These are phyloP conservation scores for Glossosoma conforme DNA, from an alignment of 1,140 invertebrate genomes.

Conservation along the genomic window DNA sequence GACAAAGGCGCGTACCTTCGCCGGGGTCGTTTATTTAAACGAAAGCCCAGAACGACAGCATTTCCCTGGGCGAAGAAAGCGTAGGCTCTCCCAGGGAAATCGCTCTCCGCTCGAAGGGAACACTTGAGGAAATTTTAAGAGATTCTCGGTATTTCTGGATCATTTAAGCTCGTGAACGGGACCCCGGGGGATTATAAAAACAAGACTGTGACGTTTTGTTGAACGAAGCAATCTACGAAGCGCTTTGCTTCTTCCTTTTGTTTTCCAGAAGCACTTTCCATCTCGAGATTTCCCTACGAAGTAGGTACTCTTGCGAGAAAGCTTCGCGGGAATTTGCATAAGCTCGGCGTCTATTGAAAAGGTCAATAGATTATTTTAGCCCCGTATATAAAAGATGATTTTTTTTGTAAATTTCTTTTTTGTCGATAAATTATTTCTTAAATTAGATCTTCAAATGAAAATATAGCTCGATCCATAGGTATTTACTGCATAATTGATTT, in stretches of 20 bases:
- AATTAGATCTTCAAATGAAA: too few relatives aligned
- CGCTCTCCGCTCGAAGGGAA: constrained; percentile 11
- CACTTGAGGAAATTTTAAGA: constrained; percentile 28
- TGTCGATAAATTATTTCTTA: too few relatives aligned
- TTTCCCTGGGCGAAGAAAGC: constrained; percentile 9
- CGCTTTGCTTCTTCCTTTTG: constrained; percentile 24
- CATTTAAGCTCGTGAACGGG: constrained; percentile 28
- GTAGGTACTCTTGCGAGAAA: background rate
- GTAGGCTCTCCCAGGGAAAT: constrained; percentile 15
- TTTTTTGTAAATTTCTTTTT: too few relatives aligned
- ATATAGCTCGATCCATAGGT: too few relatives aligned
- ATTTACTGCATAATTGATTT: too few relatives aligned
- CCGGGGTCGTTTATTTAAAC: constrained; percentile 28
- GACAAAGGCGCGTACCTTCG: constrained; percentile 26
- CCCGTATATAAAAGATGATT: too few relatives aligned
- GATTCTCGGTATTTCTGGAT: constrained; percentile 32
- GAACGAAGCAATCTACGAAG: constrained; percentile 28
- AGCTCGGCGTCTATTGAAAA: too few relatives aligned
- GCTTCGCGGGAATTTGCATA: constrained; percentile 2
- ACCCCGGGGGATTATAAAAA: constrained; percentile 32
- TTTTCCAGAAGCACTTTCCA: too few relatives aligned
- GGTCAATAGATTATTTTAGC: too few relatives aligned
- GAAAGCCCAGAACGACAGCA: constrained; percentile 20
- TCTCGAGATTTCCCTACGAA: too few relatives aligned
- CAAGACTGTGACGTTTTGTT: constrained; percentile 30